Evolutionary conservation across 2,797 vertebrate genomes (phyloP), one percentile per base, ranked within the genome.

Genomic region (Carcharodon carcharias): DNA sequence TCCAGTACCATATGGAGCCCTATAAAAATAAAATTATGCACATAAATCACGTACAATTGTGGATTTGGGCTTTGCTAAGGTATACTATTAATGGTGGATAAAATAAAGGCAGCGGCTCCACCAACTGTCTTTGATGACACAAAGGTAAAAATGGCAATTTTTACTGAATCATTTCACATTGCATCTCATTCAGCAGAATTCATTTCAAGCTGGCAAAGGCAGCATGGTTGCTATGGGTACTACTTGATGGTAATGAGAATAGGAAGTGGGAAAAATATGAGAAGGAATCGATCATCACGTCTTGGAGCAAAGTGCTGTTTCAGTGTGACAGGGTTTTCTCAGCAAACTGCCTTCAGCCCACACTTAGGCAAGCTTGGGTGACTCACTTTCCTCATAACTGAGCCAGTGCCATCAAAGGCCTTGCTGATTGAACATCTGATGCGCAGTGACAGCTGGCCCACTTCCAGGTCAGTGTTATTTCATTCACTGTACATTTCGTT

Each of bases 221-320:
- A 97, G 77, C 93, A 87, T 96, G 96, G 97, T 97, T 97, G 97
- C 97, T 96, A 97, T 97, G 97, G 97, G 97, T 97, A 97, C 97
- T 96, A 67, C 61, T 45, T 40, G n/a, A 92, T n/a, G 61, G 96
- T 96, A 96, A 95, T 96, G 95, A 96, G 96, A 96, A 89, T 69
- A 96, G 2, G 91, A 93, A 93, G 91, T 93, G n/a, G 91, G 63
- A 65, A 93, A 63, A 65, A 67, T 67, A 93, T 45, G 91, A 93
- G 91, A 93, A 45, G 61, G 40, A 93, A 93, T 93, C 91, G 63
- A 93, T 93, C 91, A 67, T 45, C 91, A 28, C n/a, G 23, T 45
- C 91, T 67, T 93, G 91, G 65, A 67, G 91, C 63, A 67, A 93
- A 93, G 91, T 93, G 91, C 61, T 65, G 91, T 67, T 67, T 67